These are phyloP conservation scores for Philopedon plagiatum DNA, from an alignment of 2,888 invertebrate genomes.

Conservation along the genomic window DNA sequence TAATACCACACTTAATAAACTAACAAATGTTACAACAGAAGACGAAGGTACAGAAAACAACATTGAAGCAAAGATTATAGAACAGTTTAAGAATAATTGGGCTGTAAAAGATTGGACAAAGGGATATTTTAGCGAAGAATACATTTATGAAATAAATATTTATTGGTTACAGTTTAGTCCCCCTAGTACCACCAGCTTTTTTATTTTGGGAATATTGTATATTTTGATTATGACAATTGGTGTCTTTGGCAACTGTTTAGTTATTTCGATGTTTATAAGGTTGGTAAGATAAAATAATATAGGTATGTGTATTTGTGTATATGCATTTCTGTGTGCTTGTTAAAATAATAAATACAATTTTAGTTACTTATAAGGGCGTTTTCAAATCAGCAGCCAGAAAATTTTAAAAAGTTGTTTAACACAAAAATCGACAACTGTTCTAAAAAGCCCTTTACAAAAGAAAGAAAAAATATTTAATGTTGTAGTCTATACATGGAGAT, in stretches of 20 bases:
- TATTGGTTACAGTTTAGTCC: conserved; percentile 83
- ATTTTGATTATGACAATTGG: conserved; percentile 76
- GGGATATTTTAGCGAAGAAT: conserved; percentile 74
- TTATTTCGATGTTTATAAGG: conserved; percentile 82
- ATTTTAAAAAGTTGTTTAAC: no score
- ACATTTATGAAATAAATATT: conserved; percentile 75
- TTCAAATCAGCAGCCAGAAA: no score
- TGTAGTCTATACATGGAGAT: no score
- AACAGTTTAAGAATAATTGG: conserved; percentile 62
- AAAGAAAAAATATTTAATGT: no score
- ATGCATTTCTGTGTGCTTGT: no score
- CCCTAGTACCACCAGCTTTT: conserved; percentile 73
- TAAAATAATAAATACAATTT: not conserved
- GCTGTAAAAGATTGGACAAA: conserved; percentile 70
- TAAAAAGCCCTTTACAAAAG: no score
- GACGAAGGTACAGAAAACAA: not conserved
- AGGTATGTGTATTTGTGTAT: not conserved
- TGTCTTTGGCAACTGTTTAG: conserved; percentile 79
- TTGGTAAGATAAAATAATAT: conserved; percentile 66
- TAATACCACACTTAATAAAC: not conserved
- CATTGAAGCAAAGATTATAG: conserved; percentile 43
- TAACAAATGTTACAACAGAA: not conserved
- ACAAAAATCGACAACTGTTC: no score
- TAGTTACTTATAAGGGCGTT: no score
- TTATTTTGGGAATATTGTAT: conserved; percentile 75